Evolutionary conservation across 2,113 vertebrate species (phyloP).

Genomic region (Semicossyphus pulcher): DNA sequence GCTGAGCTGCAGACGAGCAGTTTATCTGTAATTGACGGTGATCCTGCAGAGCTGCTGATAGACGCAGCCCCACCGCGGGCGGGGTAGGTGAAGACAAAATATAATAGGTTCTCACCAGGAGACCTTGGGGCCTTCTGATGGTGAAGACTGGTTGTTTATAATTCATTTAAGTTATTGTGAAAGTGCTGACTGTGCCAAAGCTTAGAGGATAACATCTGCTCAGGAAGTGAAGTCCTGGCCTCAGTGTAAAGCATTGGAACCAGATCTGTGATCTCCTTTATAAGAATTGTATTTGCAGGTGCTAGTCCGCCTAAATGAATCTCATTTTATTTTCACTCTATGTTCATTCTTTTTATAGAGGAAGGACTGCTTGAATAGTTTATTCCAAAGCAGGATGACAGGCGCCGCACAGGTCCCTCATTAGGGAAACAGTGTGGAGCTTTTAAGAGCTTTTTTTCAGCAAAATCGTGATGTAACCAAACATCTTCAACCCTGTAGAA

Average conservation of each 20-base stretch:
- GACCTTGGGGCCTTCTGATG: not conserved
- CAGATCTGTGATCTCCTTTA: not conserved
- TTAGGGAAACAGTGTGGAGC: not conserved
- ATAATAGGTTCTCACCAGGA: not conserved
- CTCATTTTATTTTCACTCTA: slow-evolving; percentile 16
- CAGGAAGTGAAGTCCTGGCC: not conserved
- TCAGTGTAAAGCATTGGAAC: not conserved
- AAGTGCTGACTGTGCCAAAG: not conserved
- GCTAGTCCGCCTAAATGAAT: not conserved
- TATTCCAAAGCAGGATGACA: no score
- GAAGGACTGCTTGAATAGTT: slow-evolving; percentile 21
- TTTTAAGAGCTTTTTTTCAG: no score
- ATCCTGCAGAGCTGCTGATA: slow-evolving; percentile 21
- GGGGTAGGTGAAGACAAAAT: not conserved
- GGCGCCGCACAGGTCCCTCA: not conserved
- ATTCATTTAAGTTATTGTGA: not conserved
- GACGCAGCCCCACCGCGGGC: not conserved
- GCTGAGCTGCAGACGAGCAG: slow-evolving; percentile 25
- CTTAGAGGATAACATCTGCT: no score
- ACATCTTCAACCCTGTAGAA: no score
- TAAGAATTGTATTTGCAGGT: not conserved
- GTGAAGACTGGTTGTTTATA: not conserved
- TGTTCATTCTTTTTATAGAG: slow-evolving; percentile 7
- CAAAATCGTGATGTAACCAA: no score
- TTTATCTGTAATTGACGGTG: slow-evolving; percentile 22